These are phyloP conservation scores for Xylocopa sonorina DNA, from an alignment of 1,140 invertebrate species.

Conservation along the genomic window DNA sequence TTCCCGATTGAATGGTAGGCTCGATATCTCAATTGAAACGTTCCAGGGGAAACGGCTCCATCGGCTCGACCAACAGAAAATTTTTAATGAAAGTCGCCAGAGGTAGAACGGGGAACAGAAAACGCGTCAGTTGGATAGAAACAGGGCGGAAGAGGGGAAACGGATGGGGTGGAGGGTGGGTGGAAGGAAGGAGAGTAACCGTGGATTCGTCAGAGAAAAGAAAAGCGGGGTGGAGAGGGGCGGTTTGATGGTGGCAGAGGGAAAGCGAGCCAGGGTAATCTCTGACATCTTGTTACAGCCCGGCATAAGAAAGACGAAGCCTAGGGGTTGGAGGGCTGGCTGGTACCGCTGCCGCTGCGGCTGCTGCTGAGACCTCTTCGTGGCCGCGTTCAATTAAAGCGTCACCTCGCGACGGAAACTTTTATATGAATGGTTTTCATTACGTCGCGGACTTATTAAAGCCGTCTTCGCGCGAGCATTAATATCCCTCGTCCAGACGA, in stretches of 20 bases:
- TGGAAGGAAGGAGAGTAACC: neutral
- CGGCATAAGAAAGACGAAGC: conserved; percentile 41
- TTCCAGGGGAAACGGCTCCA: conserved; percentile 38
- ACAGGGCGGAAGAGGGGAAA: neutral
- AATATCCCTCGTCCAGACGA: conserved; percentile 72
- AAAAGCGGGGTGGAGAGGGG: neutral
- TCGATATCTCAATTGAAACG: conserved; percentile 65
- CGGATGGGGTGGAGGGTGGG: no score
- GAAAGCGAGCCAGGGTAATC: conserved; percentile 42
- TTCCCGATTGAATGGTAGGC: conserved; percentile 56
- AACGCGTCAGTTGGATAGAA: neutral
- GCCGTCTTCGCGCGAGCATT: conserved; percentile 71
- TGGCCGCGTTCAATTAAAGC: conserved; percentile 76
- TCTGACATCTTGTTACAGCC: conserved; percentile 50
- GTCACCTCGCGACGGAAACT: conserved; percentile 75
- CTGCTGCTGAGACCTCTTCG: conserved; percentile 43
- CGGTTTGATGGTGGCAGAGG: neutral
- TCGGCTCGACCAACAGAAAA: conserved; percentile 61
- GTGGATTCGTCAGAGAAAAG: neutral
- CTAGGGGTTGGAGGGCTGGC: conserved; percentile 14
- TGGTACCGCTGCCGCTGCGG: no score
- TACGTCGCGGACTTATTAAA: conserved; percentile 79
- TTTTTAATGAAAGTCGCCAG: conserved; percentile 64
- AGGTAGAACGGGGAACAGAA: neutral
- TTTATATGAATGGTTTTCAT: conserved; percentile 81